Evolutionary conservation across 2,888 invertebrate genomes (phyloP).

Genomic region (Clivina fossor): DNA sequence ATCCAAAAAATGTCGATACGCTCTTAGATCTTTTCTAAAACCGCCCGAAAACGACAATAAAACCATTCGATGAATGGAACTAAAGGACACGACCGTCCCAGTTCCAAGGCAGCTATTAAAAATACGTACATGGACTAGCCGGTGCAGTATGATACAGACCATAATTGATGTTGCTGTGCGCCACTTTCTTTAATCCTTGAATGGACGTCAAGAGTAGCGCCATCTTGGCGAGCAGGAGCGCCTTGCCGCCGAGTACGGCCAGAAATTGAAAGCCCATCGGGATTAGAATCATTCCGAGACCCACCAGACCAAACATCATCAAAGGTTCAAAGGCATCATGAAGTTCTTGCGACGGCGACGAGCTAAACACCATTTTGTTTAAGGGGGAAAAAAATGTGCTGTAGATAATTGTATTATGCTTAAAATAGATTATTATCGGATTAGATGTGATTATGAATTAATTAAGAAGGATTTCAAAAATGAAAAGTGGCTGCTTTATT

Average conservation of each 20-base stretch:
- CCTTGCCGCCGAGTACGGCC: slow-evolving; percentile 80
- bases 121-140: slow-evolving; percentile 43
- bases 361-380: slow-evolving; percentile 38
- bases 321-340: slow-evolving; percentile 75
- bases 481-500: no score
- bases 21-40: no score
- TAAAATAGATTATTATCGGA: no score
- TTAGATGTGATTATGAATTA: no score
- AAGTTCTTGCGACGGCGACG: slow-evolving; percentile 64
- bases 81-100: no score
- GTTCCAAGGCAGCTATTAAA: no score
- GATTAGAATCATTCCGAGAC: slow-evolving; percentile 73
- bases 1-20: no score
- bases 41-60: no score
- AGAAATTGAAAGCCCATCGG: slow-evolving; percentile 85
- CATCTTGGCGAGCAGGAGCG: slow-evolving; percentile 77
- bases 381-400: no score
- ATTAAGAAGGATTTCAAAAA: no score
- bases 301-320: slow-evolving; percentile 76
- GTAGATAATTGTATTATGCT: no score
- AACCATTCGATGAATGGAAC: no score
- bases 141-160: slow-evolving; percentile 68
- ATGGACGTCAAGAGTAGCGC: slow-evolving; percentile 77
- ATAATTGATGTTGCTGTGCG: slow-evolving; percentile 73
- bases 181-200: slow-evolving; percentile 77